These are phyloP conservation scores for Drosophila longiperda DNA, from an alignment of 2,888 invertebrate species.

Conservation along the genomic window DNA sequence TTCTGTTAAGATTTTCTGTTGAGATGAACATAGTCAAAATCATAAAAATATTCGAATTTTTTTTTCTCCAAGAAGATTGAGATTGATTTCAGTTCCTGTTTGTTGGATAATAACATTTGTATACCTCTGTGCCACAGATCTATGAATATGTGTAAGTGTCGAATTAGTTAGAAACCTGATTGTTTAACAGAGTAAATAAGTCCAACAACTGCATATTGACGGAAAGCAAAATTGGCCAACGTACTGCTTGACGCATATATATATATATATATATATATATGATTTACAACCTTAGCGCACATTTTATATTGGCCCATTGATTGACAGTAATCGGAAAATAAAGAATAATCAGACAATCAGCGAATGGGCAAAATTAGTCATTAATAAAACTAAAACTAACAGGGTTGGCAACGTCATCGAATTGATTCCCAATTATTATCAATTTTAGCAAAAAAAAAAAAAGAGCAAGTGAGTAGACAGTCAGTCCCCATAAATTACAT, in stretches of 20 bases:
- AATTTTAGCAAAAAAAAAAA: slow-evolving; percentile 33
- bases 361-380: not conserved
- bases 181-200: not conserved
- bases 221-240: slow-evolving; percentile 6
- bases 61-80: not conserved
- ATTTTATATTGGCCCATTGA: slow-evolving; percentile 55
- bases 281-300: slow-evolving; percentile 30
- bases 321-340: slow-evolving; percentile 42
- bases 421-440: slow-evolving; percentile 25
- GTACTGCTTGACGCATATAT: not conserved
- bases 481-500: not conserved
- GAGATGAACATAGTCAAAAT: not conserved
- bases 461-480: slow-evolving; percentile 21
- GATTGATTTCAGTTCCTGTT: not conserved
- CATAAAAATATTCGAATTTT: not conserved
- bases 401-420: slow-evolving; percentile 29
- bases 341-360: not conserved
- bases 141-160: not conserved
- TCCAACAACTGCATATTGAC: not conserved
- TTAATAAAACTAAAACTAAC: not conserved
- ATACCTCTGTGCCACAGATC: not conserved
- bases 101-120: not conserved
- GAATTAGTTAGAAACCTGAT: not conserved
- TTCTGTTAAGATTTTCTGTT: no score
- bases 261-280: not conserved